Conservation (phyloP, 2,797 vertebrate species). For the Sebastes steindachneri region DNA sequence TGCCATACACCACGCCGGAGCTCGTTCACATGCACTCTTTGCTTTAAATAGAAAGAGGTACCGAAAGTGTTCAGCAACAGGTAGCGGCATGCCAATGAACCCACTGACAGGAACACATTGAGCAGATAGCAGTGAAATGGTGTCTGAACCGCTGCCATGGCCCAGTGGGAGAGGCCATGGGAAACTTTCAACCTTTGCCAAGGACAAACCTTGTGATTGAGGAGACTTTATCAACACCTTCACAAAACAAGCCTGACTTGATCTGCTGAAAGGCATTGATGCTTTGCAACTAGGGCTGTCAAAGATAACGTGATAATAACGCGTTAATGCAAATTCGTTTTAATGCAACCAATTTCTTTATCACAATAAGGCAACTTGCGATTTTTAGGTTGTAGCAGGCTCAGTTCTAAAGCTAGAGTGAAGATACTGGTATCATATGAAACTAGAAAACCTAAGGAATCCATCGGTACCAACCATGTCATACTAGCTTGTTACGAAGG, state of each 20-base stretch:
- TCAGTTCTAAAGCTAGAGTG: no score
- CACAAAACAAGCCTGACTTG: background rate
- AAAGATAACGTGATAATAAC: no score
- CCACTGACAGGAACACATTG: constrained; percentile 55
- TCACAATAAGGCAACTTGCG: no score
- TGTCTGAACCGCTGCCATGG: constrained; percentile 26
- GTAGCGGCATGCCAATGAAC: constrained; percentile 51
- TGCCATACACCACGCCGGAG: background rate
- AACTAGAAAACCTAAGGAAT: no score
- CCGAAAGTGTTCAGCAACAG: constrained; percentile 51
- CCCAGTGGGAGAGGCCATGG: constrained; percentile 25
- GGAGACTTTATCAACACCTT: background rate
- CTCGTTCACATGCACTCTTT: background rate
- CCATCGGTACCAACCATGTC: no score
- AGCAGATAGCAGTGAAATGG: constrained; percentile 53
- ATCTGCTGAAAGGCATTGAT: background rate
- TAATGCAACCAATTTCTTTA: no score
- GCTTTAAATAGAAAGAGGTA: constrained; percentile 67
- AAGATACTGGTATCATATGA: no score
- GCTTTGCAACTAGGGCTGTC: no score
- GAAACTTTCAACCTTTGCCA: constrained; percentile 49
- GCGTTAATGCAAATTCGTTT: accelerated
- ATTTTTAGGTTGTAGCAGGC: no score
- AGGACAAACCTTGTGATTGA: background rate
- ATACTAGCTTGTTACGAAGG: no score